These are phyloP conservation scores for Axis porcinus DNA, from an alignment of 2,113 vertebrate genomes.

Conservation along the genomic window DNA sequence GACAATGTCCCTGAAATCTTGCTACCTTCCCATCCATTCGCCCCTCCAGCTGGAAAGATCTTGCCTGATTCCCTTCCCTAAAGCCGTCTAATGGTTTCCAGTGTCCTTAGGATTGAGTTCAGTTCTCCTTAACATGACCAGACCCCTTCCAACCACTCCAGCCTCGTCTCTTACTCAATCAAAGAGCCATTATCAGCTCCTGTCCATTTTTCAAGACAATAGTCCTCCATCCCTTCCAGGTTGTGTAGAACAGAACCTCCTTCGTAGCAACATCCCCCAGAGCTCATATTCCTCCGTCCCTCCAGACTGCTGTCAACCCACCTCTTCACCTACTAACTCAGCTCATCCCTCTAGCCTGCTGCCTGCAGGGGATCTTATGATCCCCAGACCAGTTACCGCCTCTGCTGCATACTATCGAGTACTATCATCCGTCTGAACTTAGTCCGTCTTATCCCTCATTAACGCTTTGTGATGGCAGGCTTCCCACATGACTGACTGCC, in stretches of 20 bases:
- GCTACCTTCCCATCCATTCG: background rate
- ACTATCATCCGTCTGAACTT: background rate
- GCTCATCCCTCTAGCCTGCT: background rate
- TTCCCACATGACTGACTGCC: background rate
- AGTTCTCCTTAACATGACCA: background rate
- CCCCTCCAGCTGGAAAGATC: background rate
- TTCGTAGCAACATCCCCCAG: background rate
- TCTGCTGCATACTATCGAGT: background rate
- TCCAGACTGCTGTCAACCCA: background rate
- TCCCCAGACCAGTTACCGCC: background rate
- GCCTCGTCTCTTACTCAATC: background rate
- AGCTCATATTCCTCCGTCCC: background rate
- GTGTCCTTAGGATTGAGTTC: background rate
- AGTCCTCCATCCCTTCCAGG: accelerated
- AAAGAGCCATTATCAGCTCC: background rate
- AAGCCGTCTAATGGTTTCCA: background rate
- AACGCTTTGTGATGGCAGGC: background rate
- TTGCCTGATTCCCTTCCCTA: background rate
- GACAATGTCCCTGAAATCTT: background rate
- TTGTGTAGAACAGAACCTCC: background rate
- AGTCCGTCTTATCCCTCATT: background rate
- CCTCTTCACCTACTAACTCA: background rate
- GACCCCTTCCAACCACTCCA: background rate
- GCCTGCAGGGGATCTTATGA: background rate
- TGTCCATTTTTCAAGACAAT: background rate